Percentiles rank a stretch among this genome's conserved stretches.
Conservation (phyloP, 1,140 invertebrate genomes). For the Helicoverpa zea region DNA sequence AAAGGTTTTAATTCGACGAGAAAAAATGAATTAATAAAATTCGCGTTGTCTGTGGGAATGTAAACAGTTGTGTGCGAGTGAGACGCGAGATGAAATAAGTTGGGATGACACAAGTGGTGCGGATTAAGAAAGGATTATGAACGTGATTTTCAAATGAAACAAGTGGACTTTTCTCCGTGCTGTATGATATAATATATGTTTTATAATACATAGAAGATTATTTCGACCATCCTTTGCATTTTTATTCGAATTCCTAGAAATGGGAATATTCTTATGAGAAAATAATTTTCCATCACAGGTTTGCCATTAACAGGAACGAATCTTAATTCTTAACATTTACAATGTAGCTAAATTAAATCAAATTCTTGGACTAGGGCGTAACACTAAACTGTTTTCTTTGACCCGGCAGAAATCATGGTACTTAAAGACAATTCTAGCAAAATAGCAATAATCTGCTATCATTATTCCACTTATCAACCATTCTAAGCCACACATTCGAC, state of each 20-base stretch:
- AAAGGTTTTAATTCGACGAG: slow-evolving; percentile 73
- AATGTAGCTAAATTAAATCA: too few relatives aligned
- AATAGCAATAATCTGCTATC: not conserved
- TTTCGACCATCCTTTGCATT: too few relatives aligned
- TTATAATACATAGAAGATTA: too few relatives aligned
- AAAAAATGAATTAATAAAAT: slow-evolving; percentile 71
- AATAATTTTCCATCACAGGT: too few relatives aligned
- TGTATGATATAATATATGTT: not conserved
- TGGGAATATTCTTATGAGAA: too few relatives aligned
- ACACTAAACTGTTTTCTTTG: too few relatives aligned
- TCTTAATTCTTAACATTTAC: too few relatives aligned
- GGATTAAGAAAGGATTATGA: slow-evolving; percentile 31
- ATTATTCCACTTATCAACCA: not conserved
- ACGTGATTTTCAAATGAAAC: slow-evolving; percentile 37
- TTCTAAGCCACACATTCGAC: slow-evolving; percentile 2
- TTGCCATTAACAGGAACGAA: too few relatives aligned
- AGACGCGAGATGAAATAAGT: slow-evolving; percentile 45
- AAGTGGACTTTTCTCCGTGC: not conserved
- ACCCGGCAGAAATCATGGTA: too few relatives aligned
- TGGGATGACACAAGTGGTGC: slow-evolving; percentile 40
- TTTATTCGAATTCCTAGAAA: too few relatives aligned
- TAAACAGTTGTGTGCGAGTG: slow-evolving; percentile 65
- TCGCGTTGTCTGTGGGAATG: slow-evolving; percentile 63
- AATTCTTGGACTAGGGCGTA: too few relatives aligned
- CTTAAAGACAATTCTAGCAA: not conserved